phyloP scores from a whole-genome alignment of 2,888 invertebrate species.

The Coremacera marginata region DNA sequence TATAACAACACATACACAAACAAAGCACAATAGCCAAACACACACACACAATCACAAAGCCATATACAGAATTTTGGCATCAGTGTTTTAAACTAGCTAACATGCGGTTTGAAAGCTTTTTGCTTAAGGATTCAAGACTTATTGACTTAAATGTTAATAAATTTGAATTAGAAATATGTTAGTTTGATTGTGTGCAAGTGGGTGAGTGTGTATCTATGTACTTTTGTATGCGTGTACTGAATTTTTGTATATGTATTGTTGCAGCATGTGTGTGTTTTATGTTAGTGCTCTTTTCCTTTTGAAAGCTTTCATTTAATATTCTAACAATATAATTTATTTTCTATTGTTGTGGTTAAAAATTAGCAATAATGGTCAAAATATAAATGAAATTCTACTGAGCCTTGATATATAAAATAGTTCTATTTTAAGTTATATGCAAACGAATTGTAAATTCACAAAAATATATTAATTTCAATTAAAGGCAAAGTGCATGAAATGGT shows the following conservation, averaged over 20 bases:
- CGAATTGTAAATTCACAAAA: neutral
- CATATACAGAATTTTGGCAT: neutral
- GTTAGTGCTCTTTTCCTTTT: neutral
- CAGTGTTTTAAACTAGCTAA: neutral
- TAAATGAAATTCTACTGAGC: no score
- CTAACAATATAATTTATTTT: conserved; percentile 13
- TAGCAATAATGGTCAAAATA: no score
- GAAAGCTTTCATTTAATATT: neutral
- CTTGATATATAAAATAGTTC: no score
- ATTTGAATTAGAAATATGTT: conserved; percentile 26
- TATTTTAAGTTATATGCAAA: neutral
- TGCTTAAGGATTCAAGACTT: conserved; percentile 17
- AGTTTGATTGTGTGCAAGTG: neutral
- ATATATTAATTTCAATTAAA: no score
- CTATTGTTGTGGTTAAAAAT: neutral
- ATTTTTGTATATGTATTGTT: neutral
- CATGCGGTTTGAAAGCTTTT: conserved; percentile 10
- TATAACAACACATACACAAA: conserved; percentile 3
- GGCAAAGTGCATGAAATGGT: no score
- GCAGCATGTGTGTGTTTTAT: conserved; percentile 5
- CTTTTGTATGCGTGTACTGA: no score
- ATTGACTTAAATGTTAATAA: conserved; percentile 37
- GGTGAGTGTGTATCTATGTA: no score
- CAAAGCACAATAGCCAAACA: neutral
- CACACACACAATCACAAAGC: no score